A percentile compares a stretch with the other conserved stretches of the same genome.
These are phyloP conservation scores for Strigamia crassipes DNA, from an alignment of 2,888 invertebrate genomes.

Conservation along the genomic window DNA sequence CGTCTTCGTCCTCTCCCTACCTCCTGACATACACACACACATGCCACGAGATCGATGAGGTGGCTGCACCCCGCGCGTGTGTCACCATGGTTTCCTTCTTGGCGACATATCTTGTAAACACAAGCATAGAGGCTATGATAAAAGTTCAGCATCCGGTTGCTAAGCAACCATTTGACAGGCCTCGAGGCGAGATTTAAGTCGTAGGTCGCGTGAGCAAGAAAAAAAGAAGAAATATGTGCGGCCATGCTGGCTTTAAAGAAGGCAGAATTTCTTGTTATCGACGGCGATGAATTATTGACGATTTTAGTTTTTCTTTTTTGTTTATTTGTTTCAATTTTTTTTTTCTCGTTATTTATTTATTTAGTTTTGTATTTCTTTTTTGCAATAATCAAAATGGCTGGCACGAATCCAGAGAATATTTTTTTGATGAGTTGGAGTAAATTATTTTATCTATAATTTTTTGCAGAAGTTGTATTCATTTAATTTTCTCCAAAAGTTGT, in stretches of 20 bases:
- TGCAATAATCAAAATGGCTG: slow-evolving; percentile 10
- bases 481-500: neutral
- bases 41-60: slow-evolving; percentile 42
- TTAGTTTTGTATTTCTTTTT: neutral
- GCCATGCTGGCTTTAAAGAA: neutral
- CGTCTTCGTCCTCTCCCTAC: slow-evolving; percentile 12
- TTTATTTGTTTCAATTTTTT: neutral
- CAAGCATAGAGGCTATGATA: slow-evolving; percentile 42
- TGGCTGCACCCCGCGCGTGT: slow-evolving; percentile 36
- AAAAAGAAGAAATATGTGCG: neutral
- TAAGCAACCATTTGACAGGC: slow-evolving; percentile 43
- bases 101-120: slow-evolving; percentile 45
- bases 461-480: neutral
- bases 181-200: slow-evolving; percentile 20
- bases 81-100: slow-evolving; percentile 43
- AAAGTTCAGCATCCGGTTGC: slow-evolving; percentile 45
- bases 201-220: neutral
- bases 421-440: neutral
- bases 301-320: neutral
- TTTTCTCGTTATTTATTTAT: neutral
- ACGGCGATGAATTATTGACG: neutral
- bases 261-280: neutral
- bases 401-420: neutral
- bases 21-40: slow-evolving; percentile 4
- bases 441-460: neutral